Percentiles rank a stretch among this genome's conserved stretches.
Conservation (phyloP, 2,797 vertebrate genomes). For the Channallabes apus region DNA sequence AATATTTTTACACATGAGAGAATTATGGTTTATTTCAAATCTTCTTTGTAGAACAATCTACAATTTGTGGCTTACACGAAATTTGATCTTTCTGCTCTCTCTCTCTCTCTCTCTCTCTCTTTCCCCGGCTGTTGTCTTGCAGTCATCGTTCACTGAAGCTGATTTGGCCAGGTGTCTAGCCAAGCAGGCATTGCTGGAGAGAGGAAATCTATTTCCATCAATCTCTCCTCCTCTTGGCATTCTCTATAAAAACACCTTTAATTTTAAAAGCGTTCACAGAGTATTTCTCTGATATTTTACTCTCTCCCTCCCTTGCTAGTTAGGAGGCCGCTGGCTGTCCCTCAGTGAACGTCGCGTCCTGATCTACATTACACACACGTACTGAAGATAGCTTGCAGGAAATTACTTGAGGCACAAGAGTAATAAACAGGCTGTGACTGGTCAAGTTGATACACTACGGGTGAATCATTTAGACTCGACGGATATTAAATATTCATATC, state of each 20-base stretch:
- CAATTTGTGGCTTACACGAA: background rate
- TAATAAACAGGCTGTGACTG: conserved; percentile 57
- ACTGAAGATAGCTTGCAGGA: conserved; percentile 43
- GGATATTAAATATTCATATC: conserved; percentile 24
- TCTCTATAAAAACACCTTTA: conserved; percentile 55
- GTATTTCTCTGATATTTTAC: conserved; percentile 60
- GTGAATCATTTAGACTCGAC: background rate
- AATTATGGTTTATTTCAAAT: background rate
- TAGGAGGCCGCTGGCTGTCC: conserved; percentile 56
- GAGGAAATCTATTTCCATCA: conserved; percentile 60
- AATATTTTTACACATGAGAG: background rate
- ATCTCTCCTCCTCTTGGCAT: conserved; percentile 50
- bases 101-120: background rate
- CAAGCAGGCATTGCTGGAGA: conserved; percentile 37
- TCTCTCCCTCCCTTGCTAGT: conserved; percentile 47
- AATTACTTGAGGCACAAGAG: conserved; percentile 42
- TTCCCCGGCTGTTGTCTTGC: background rate
- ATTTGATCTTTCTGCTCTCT: background rate
- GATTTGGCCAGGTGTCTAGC: conserved; percentile 42
- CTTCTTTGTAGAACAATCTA: background rate
- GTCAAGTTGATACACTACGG: conserved; percentile 48
- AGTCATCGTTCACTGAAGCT: conserved; percentile 37
- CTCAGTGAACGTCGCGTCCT: conserved; percentile 49
- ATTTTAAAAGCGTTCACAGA: conserved; percentile 60
- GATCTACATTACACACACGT: conserved; percentile 60